Evolutionary conservation across 2,888 invertebrate genomes (phyloP).

Genomic region (Peribatodes rhomboidaria): DNA sequence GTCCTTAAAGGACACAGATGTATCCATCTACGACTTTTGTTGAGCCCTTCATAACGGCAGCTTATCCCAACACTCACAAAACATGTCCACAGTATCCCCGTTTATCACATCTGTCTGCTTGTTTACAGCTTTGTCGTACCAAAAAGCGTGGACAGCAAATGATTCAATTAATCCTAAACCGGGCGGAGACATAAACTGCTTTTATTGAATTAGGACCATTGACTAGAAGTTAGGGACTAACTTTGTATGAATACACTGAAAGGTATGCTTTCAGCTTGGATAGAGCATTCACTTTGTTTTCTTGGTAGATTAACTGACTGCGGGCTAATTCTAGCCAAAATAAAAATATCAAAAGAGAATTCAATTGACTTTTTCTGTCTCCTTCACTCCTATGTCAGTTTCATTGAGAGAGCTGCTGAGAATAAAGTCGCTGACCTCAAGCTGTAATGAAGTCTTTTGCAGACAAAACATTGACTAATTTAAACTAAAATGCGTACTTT

Average conservation of each 20-base stretch:
- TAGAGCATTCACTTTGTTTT: constrained; percentile 7
- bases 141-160: constrained; percentile 44
- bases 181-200: constrained; percentile 51
- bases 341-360: no score
- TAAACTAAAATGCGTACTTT: neutral
- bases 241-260: constrained; percentile 12
- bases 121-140: constrained; percentile 34
- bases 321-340: neutral
- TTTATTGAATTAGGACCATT: constrained; percentile 38
- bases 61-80: constrained; percentile 19
- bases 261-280: no score
- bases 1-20: neutral
- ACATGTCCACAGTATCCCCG: constrained; percentile 32
- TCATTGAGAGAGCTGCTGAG: neutral
- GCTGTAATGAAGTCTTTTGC: neutral
- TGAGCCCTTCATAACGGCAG: constrained; percentile 6
- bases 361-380: neutral
- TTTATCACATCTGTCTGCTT: constrained; percentile 38
- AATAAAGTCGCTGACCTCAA: neutral
- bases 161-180: constrained; percentile 55
- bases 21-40: constrained; percentile 4
- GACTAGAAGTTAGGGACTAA: constrained; percentile 24
- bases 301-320: constrained; percentile 2
- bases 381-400: neutral
- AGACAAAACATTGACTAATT: neutral